Evolutionary conservation across 2,113 vertebrate species (phyloP).

Genomic region (Regulus satrapa): DNA sequence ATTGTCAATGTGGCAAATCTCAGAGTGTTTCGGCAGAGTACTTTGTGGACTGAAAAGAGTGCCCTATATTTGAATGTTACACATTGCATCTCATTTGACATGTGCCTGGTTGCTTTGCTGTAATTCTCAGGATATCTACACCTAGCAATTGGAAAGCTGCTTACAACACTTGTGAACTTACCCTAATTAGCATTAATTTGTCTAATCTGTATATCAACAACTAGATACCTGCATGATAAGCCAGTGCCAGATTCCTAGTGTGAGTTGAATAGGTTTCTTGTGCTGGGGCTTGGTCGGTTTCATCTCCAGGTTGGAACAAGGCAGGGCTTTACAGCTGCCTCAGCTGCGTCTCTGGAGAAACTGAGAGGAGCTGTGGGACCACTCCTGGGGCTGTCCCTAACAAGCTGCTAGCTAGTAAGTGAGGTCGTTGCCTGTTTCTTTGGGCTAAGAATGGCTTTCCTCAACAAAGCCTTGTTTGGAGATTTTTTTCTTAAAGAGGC

Average conservation of each 20-base stretch:
- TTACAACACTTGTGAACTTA: background rate
- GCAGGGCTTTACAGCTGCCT: background rate
- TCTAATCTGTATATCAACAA: background rate
- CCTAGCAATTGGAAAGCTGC: background rate
- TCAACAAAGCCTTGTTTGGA: background rate
- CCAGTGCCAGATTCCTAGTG: background rate
- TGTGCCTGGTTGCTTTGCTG: background rate
- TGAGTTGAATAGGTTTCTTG: background rate
- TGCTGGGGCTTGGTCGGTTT: background rate
- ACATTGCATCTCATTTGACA: background rate
- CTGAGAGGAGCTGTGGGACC: background rate
- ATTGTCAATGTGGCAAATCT: background rate
- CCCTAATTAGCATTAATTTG: background rate
- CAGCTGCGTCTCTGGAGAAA: accelerated
- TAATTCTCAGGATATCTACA: background rate
- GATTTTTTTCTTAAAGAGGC: background rate
- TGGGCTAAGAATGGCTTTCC: background rate
- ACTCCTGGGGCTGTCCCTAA: background rate
- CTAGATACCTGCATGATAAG: background rate
- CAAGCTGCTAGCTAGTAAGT: background rate
- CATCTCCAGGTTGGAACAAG: background rate
- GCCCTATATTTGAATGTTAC: background rate
- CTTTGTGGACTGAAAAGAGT: background rate
- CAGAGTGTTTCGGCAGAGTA: background rate
- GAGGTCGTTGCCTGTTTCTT: background rate